A percentile compares a stretch with the other conserved stretches of the same genome.
These are phyloP conservation scores for Lucilia sericata DNA, from an alignment of 1,140 invertebrate species.

Conservation along the genomic window DNA sequence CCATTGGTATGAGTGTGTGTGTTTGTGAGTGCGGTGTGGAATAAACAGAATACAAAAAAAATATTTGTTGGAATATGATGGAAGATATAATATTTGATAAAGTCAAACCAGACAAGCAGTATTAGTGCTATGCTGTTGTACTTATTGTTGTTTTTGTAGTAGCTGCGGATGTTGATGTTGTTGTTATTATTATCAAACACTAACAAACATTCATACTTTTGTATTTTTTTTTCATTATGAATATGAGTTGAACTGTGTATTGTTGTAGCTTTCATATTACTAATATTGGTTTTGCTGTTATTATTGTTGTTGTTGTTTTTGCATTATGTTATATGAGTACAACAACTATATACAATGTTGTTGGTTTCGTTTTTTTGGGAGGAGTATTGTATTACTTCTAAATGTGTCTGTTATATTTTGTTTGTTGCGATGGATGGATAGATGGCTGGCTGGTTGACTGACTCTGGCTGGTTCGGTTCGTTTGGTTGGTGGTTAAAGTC, in stretches of 20 bases:
- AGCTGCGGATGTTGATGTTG: neutral
- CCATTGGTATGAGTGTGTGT: neutral
- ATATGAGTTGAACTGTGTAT: neutral
- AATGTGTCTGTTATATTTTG: neutral
- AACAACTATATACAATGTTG: neutral
- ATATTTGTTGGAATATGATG: constrained; percentile 17
- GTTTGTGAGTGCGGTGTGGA: neutral
- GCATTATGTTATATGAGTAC: constrained; percentile 11
- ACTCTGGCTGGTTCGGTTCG: neutral
- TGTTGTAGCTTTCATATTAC: neutral
- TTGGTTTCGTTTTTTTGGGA: neutral
- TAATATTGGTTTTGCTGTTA: neutral
- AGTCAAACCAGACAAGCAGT: constrained; percentile 4
- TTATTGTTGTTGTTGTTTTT: neutral
- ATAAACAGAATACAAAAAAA: neutral
- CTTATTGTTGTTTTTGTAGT: neutral
- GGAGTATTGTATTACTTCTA: constrained; percentile 28
- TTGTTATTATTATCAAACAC: neutral
- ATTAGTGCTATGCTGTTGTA: neutral
- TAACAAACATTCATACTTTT: neutral
- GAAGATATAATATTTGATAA: neutral
- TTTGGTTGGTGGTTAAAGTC: constrained; percentile 32
- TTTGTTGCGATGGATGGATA: neutral
- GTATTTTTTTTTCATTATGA: neutral
- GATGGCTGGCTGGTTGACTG: neutral